Evolutionary conservation across 2,113 vertebrate species (phyloP).

Genomic region (Xiphophorus hellerii): DNA sequence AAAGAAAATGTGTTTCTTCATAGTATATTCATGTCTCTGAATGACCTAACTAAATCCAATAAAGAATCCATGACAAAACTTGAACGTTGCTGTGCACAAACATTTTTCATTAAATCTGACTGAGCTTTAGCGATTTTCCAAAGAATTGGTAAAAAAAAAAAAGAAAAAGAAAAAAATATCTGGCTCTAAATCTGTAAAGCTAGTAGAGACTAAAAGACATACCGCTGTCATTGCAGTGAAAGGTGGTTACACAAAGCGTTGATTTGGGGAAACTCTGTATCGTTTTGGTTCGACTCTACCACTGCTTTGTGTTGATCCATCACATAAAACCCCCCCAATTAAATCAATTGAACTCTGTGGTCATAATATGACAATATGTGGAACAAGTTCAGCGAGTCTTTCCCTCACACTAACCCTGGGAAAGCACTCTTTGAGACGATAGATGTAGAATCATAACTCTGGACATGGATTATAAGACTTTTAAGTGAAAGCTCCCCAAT

Average conservation of each 20-base stretch:
- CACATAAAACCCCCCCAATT: neutral
- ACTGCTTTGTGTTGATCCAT: too few species aligned
- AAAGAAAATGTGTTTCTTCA: too few species aligned
- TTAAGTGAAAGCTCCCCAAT: slow-evolving; percentile 46
- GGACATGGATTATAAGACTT: slow-evolving; percentile 51
- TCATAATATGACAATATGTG: neutral
- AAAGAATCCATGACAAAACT: neutral
- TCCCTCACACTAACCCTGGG: slow-evolving; percentile 43
- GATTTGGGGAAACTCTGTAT: neutral
- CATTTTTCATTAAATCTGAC: neutral
- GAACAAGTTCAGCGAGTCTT: neutral
- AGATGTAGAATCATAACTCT: slow-evolving; percentile 40
- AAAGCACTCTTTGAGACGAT: slow-evolving; percentile 42
- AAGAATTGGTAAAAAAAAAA: neutral
- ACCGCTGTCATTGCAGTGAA: neutral
- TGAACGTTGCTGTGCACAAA: neutral
- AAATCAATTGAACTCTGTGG: neutral
- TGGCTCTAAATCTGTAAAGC: neutral
- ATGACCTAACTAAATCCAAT: neutral
- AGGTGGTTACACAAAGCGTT: neutral
- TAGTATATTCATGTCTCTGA: too few species aligned
- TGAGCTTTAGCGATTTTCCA: neutral
- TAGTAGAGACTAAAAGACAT: neutral
- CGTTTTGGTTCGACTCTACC: too few species aligned
- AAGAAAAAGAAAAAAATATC: too few species aligned